Evolutionary conservation across 1,140 invertebrate genomes (phyloP), one percentile per base, ranked within the genome.

Genomic region (Monomorium pharaonis): DNA sequence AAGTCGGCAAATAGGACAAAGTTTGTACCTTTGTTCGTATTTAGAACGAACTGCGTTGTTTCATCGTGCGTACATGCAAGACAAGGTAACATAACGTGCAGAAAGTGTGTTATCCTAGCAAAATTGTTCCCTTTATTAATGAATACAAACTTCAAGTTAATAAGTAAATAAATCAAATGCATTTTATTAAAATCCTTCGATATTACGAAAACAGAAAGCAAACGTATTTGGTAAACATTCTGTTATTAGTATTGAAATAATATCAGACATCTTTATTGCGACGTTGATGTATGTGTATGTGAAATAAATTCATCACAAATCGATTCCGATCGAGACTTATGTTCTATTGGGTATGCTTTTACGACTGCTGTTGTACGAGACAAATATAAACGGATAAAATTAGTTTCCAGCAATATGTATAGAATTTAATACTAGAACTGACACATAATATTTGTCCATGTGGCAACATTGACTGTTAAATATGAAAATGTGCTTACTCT

Each of bases 401-500:
- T n/a, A 77, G 18, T 42, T 12, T 30, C 1, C 3, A 37, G 42
- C 21, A 49, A 49, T 47, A 42, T 56, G 4, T 54, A 54, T 54
- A 54, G 51, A 33, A 12, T 33, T 74, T 27, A 58, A 63, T 63
- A 77, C 14, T n/a, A 24, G 12, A 10, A 63, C 42, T 49, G 44
- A 27, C 58, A 12, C 10, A 14, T 49, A 44, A 76, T n/a, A 49
- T 47, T 49, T 33, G 58, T 33, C 2, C 27, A 65, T 65, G 18
- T 33, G 3, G 42, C 65, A 77, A 77, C 27, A 63, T 78, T 27
- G 42, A 78, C 1, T 49, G 4, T 21, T 44, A 78, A 77, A 78
- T 65, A 65, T 1, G 27, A 49, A 65, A 47, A 49, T 65, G 14
- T 78, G 27, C 5, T 58, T 9, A 37, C 16, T 14, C 7, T 16